Evolutionary conservation across 2,888 invertebrate genomes (phyloP).

Genomic region (Drosophila fungiperda): DNA sequence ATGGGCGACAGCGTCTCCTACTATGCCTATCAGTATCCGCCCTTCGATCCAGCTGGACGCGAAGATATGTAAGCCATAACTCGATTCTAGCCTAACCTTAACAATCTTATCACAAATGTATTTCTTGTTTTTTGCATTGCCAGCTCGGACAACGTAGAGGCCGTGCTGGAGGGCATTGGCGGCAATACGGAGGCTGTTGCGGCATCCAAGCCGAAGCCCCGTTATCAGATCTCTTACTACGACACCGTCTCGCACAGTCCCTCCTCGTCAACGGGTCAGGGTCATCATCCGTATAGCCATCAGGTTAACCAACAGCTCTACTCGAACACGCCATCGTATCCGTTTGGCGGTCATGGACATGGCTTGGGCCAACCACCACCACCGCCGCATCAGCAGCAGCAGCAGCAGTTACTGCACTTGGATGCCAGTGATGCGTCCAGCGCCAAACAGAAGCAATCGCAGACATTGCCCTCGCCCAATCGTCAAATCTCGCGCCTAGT

Average conservation of each 20-base stretch:
- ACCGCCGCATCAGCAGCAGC: constrained; percentile 74
- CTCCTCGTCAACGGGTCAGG: constrained; percentile 43
- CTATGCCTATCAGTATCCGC: constrained; percentile 87
- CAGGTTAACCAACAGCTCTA: constrained; percentile 73
- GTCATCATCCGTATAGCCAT: constrained; percentile 44
- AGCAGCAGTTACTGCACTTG: constrained; percentile 72
- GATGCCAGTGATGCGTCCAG: constrained; percentile 67
- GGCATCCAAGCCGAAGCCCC: constrained; percentile 69
- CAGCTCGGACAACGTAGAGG: constrained; percentile 86
- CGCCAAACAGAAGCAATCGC: constrained; percentile 80
- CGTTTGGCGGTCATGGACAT: constrained; percentile 55
- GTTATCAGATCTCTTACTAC: constrained; percentile 80
- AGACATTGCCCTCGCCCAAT: constrained; percentile 82
- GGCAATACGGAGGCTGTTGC: constrained; percentile 61
- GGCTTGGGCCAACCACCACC: constrained; percentile 63
- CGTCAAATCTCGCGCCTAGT: constrained; percentile 82
- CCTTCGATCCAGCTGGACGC: constrained; percentile 87
- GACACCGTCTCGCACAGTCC: constrained; percentile 74
- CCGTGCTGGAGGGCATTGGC: constrained; percentile 84
- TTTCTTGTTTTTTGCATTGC: background rate
- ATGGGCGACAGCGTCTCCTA: constrained; percentile 87
- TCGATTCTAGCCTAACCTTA: background rate
- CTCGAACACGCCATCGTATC: constrained; percentile 78
- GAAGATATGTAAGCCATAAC: constrained; percentile 83
- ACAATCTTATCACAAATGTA: background rate